Base-by-base conservation (phyloP, 2,888 invertebrate species). In the Epirrhoe alternata region DNA sequence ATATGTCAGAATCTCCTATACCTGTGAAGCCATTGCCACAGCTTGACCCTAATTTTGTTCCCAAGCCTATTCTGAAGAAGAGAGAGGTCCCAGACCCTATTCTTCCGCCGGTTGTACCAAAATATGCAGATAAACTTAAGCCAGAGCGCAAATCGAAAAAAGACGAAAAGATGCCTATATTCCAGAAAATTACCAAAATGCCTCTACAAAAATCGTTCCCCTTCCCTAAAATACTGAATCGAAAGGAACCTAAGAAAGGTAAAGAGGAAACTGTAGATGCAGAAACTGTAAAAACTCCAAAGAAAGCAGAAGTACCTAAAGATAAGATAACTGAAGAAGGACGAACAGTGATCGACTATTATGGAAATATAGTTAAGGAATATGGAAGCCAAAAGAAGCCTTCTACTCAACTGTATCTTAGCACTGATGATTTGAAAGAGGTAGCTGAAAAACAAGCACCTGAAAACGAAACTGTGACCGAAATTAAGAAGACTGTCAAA, bases 41-140 rank as follows among this genome's bases (percentile, higher is more conserved):
- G 52, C 95, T 95, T 0, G 95, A 95, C 83, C 95, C 96, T 0
- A 96, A 95, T 83, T 95, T 96, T 78, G 87, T 96, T 38, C 97
- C 97, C 0, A 97, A 97, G 82, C 97, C 97, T 0, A 97, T 97
- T 75, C 82, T 97, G 12, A 97, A 97, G 81, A 94, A 94, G 62
- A 91, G 94, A 64, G 94, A 92, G 52, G 74, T 85, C 6, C 79
- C 77, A 30, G 82, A 80, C 64, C 49, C 83, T 68, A 66, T 72
- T 56, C 61, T 66, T 61, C 68, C 68, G 31, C 68, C 66, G 51
- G 54, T 69, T 54, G 7, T 42, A n/a, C 62, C 70, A 16, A 83
- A 83, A 72, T 51, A 69, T 35, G 77, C 81, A 70, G 76, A 84
- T 68, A 80, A 84, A 70, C 54, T 71, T 62, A 76, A 82, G 72